A percentile compares a stretch with the other conserved stretches of the same genome.
Conservation (phyloP, 2,797 vertebrate species). For the Enteromius radiatus region DNA sequence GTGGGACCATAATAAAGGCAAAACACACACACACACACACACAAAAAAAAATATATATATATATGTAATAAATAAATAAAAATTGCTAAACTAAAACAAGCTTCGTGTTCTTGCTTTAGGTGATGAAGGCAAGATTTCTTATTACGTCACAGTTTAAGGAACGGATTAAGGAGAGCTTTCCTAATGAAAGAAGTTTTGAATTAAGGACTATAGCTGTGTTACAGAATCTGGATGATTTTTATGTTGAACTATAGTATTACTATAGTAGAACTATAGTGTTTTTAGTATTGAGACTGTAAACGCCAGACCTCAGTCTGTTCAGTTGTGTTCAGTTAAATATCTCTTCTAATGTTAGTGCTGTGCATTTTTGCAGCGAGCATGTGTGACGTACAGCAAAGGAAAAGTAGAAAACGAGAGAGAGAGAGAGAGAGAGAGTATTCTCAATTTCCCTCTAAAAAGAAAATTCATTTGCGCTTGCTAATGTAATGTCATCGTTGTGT, state of each 20-base stretch:
- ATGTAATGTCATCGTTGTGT: constrained; percentile 98
- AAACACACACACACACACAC: too few relatives aligned
- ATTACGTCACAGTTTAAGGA: not conserved
- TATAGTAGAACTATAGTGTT: too few relatives aligned
- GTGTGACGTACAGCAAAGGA: constrained; percentile 61
- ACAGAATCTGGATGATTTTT: not conserved
- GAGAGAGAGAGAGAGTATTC: constrained; percentile 85
- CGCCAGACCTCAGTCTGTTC: too few relatives aligned
- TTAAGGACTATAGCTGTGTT: not conserved
- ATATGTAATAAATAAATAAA: too few relatives aligned
- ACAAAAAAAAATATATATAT: too few relatives aligned
- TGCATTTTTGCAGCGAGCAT: constrained; percentile 67
- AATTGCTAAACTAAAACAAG: not conserved
- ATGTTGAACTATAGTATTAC: not conserved
- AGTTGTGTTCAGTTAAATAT: constrained; percentile 78
- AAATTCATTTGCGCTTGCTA: constrained; percentile 99
- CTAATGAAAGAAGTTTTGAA: not conserved
- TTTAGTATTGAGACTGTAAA: not conserved
- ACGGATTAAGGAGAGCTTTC: not conserved
- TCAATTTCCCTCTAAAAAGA: constrained; percentile 99
- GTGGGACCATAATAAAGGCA: too few relatives aligned
- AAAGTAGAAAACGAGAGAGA: constrained; percentile 79
- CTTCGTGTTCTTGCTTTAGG: not conserved
- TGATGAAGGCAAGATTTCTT: not conserved
- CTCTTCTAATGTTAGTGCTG: constrained; percentile 75